These are phyloP conservation scores for Antheraea mylitta DNA, from an alignment of 1,140 invertebrate species.

Conservation along the genomic window DNA sequence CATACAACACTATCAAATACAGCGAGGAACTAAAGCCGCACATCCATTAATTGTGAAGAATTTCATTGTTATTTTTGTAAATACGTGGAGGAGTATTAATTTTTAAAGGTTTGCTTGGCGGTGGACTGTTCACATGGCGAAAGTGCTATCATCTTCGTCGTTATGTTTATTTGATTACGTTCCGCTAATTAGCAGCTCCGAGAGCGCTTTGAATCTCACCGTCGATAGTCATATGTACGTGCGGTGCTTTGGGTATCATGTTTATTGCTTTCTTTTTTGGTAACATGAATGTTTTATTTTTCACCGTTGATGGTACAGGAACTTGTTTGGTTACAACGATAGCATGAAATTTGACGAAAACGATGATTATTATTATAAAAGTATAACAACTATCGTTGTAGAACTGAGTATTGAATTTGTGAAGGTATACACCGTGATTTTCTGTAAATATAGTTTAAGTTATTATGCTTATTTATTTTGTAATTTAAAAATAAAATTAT, in stretches of 20 bases:
- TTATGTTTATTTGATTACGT: conserved; percentile 47
- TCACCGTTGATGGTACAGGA: conserved; percentile 27
- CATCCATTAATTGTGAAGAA: conserved; percentile 37
- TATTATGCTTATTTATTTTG: conserved; percentile 68
- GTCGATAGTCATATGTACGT: conserved; percentile 19
- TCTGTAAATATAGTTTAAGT: conserved; percentile 65
- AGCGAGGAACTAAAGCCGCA: conserved; percentile 67
- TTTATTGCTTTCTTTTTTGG: conserved; percentile 40
- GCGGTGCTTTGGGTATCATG: conserved; percentile 29
- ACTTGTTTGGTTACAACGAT: conserved; percentile 27
- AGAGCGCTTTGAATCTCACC: conserved; percentile 27
- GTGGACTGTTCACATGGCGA: conserved; percentile 3
- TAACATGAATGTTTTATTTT: conserved; percentile 31
- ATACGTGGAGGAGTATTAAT: conserved; percentile 1
- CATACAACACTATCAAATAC: conserved; percentile 72
- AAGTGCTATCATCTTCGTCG: conserved; percentile 4
- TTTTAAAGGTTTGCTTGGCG: conserved; percentile 6
- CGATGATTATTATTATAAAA: no score
- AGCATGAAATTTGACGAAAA: background rate
- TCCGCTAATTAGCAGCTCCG: conserved; percentile 44
- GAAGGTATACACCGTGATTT: conserved; percentile 44
- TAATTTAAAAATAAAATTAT: conserved; percentile 21
- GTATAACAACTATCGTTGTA: background rate
- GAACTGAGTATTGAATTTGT: background rate
- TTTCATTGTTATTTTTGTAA: background rate